Evolutionary conservation across 2,797 vertebrate genomes (phyloP), one percentile per base, ranked within the genome.

Genomic region (Alfaro cultratus): DNA sequence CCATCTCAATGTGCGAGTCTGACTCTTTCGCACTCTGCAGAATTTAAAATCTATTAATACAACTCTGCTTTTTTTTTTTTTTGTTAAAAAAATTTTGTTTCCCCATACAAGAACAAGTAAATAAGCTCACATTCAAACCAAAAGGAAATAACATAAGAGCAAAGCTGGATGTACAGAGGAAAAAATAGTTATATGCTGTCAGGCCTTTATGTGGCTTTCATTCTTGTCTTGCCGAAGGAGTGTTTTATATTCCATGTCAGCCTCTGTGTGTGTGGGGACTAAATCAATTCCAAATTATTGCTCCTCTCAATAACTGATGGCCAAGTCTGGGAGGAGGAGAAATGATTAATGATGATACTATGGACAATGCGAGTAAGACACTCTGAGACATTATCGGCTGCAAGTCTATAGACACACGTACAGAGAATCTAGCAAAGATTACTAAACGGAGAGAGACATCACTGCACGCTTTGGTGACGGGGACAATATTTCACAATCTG

Each of bases 251-350:
- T 92, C 88, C 39, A 79, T 86, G 83, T 82, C 82, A 73, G 83
- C 76, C 89, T 85, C 84, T 0, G 8, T 77, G 84, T 83, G 86
- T 74, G 46, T 81, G 88, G 85, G 85, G 82, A 89, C 93, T 93
- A 91, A 95, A 96, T 95, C 94, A 94, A 94, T 95, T 94, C 92
- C 88, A 92, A 94, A 94, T 95, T 91, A 95, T 95, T 94, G 89
- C 90, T 91, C 90, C 93, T 93, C 92, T 95, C 94, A 94, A 92
- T 94, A 94, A 94, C 92, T 91, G 92, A 93, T 93, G 93, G 91
- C 91, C 87, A 49, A 88, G 93, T 95, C 94, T 93, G 91, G 85
- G 86, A 70, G 45, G 79, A 91, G 88, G 86, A 92, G 87, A 92
- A 90, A 93, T 95, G 94, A 94, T 95, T 95, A 92, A 94, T 93